Base-by-base conservation (phyloP, 1,140 invertebrate genomes). In the Drosophila sp. region DNA sequence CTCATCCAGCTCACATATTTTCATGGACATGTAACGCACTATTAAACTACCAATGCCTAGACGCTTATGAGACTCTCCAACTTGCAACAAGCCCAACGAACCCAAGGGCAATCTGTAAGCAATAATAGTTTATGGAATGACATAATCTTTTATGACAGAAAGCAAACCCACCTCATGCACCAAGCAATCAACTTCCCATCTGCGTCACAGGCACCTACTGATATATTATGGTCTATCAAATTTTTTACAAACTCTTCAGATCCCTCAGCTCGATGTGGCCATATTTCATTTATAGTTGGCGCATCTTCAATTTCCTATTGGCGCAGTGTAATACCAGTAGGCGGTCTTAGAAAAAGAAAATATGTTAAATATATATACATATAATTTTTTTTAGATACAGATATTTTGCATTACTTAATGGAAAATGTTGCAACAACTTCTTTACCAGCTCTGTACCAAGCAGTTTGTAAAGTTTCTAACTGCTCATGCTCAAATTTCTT, bases 81-180 rank as follows among this genome's bases (percentile, higher is more conserved):
- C 90, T 57, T 91, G 90, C 6, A 91, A 32, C 27, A 90, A 7
- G 6, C 90, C 90, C 45, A 91, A 67, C 0, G 78, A 14, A 11
- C 90, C 90, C 21, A 72, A 59, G 0, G 84, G 81, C 5, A 90
- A 40, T 65, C 89, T 91, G 7, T 1, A 38, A 50, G 6, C n/a
- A 2, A 7, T 4, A 40, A 13, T 6, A 7, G 9, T 14, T 16
- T 14, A 21, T 16, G 1, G 27, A 45, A 7, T 29, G 21, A 2
- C 21, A 4, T 21, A 21, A 1, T 4, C 21, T 36, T 25, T n/a
- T 27, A 0, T 5, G 21, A 9, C 5, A 36, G 11, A 21, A 53
- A 29, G 48, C 9, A 41, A 45, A 14, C 41, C 14, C 40, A 78
- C 90, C 81, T 77, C 25, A 91, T 57, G 43, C 86, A 81, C 90